Base-by-base conservation (phyloP, 2,797 vertebrate genomes). In the Hippoglossus hippoglossus region DNA sequence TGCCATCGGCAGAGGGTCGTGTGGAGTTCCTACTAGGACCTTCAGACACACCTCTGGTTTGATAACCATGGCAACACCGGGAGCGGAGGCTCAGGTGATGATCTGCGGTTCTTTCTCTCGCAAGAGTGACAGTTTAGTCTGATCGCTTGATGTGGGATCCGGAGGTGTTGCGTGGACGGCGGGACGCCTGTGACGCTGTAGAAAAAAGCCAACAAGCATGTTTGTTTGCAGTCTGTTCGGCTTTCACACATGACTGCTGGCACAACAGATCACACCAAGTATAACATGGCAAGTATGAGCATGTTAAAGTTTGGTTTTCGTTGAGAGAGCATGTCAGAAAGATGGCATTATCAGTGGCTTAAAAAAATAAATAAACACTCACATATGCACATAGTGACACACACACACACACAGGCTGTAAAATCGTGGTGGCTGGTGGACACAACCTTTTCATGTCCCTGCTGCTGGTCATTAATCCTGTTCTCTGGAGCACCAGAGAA, bases 391-490 rank as follows among this genome's bases (percentile, higher is more conserved):
- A 12, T 39, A 39, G 36, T 39, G 36, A 26, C 26, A 26, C 26
- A 46, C 64, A 59, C 11, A 74, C 57, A 34, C 67, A 59, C 69
- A 39, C 51, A 78, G 68, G 68, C 67, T 41, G 39, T 82, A 75
- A 85, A 85, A 78, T 89, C 63, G 51, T 58, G 54, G 60, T 84
- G 77, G 72, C 69, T 62, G 71, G 74, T 80, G 75, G 80, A 78
- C 83, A 77, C 80, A 88, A 84, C 76, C 84, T 86, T 83, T 85
- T 87, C 77, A 86, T 73, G 79, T 83, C 76, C 61, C 77, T 63
- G 80, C 77, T 6, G 63, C 75, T 77, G 83, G 84, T 82, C 85
- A 86, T 87, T 90, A 79, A 88, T 90, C 80, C 74, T 92, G 70
- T 72, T 83, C 67, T 86, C 71, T 73, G 81, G 91, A 84, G 82